These are phyloP conservation scores for Arvicanthis niloticus DNA, from an alignment of 2,113 vertebrate species.

Conservation along the genomic window DNA sequence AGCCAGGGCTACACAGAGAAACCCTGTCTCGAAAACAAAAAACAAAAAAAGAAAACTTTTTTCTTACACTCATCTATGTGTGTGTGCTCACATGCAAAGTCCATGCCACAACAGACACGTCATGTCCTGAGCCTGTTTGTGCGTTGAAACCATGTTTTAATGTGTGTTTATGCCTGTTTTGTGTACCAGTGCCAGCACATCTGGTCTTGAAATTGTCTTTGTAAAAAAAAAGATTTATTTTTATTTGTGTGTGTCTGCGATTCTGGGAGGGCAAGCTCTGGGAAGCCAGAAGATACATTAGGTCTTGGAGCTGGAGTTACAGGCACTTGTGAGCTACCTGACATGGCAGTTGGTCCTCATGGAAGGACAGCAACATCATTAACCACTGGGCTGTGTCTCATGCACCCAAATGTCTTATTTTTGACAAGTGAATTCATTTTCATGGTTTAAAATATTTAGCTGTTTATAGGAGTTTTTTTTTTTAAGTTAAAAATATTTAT, in stretches of 20 bases:
- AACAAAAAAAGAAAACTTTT: no score
- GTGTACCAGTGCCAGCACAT: no score
- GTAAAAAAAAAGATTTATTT: neutral
- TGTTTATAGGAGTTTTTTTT: neutral
- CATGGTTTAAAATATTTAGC: slow-evolving; percentile 57
- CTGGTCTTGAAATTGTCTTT: neutral
- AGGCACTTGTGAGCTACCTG: neutral
- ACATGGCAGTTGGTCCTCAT: neutral
- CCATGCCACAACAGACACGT: neutral
- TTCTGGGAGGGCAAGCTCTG: neutral
- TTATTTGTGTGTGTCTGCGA: neutral
- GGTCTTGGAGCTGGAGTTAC: neutral
- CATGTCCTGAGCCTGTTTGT: neutral
- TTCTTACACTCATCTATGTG: neutral
- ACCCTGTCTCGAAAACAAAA: neutral
- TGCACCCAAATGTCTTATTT: neutral
- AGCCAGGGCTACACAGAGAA: neutral
- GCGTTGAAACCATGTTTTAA: no score
- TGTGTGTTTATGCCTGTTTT: neutral
- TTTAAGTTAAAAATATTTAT: neutral
- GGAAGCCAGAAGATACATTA: neutral
- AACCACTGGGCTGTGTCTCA: neutral
- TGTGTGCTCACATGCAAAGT: neutral
- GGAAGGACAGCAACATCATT: no score
- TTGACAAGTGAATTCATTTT: slow-evolving; percentile 34